phyloP scores from a whole-genome alignment of 2,797 vertebrate species.

The Danio jaintianensis region DNA sequence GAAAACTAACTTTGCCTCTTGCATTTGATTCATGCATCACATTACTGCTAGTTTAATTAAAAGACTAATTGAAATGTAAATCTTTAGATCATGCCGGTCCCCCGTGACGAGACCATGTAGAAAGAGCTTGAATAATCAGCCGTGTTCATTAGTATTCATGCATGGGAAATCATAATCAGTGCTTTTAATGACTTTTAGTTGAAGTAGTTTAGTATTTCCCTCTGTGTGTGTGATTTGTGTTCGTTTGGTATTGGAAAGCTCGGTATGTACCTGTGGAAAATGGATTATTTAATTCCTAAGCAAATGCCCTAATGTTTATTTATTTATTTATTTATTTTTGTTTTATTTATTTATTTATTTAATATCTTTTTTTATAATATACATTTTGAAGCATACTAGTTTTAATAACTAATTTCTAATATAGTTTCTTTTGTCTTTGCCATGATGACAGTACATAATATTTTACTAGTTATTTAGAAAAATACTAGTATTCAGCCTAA shows the following conservation, averaged over 20 bases:
- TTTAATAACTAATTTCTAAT: too few relatives aligned
- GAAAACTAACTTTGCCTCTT: not conserved
- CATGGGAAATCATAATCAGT: not conserved
- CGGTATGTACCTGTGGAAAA: not conserved
- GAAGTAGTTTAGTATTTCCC: not conserved
- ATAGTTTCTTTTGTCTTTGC: too few relatives aligned
- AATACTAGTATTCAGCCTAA: too few relatives aligned
- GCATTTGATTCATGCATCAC: not conserved
- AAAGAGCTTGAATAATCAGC: not conserved
- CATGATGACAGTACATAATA: too few relatives aligned
- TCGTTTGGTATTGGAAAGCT: not conserved
- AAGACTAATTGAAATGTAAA: constrained; percentile 16
- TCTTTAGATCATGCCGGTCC: not conserved
- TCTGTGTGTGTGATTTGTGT: not conserved
- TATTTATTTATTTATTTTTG: too few relatives aligned
- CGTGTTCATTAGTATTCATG: not conserved
- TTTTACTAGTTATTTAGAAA: too few relatives aligned
- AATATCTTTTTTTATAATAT: too few relatives aligned
- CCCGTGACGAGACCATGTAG: not conserved
- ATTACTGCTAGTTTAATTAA: not conserved
- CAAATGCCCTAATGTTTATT: not conserved
- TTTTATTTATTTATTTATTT: too few relatives aligned
- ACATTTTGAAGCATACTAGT: too few relatives aligned
- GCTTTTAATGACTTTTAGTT: not conserved
- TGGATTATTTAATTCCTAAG: not conserved